phyloP scores from a whole-genome alignment of 2,113 vertebrate genomes.

The Nicator chloris region DNA sequence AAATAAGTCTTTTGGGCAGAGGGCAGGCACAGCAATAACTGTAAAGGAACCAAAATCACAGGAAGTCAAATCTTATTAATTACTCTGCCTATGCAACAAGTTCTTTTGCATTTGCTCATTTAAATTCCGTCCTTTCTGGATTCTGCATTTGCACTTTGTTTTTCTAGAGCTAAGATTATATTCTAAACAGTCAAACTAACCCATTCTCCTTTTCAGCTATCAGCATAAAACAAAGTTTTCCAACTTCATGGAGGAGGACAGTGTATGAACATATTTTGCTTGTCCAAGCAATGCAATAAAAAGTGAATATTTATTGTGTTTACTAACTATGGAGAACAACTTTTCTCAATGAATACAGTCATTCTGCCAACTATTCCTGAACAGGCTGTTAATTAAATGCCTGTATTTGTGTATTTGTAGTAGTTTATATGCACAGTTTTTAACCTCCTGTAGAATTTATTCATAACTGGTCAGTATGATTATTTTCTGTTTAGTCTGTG shows the following conservation, averaged over 20 bases:
- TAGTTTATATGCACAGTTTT: neutral
- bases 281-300: neutral
- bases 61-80: neutral
- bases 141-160: neutral
- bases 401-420: neutral
- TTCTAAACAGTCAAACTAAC: neutral
- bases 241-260: neutral
- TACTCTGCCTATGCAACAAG: neutral
- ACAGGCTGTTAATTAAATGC: neutral
- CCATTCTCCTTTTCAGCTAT: neutral
- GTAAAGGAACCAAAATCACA: neutral
- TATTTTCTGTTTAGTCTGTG: neutral
- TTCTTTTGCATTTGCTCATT: neutral
- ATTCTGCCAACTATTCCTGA: neutral
- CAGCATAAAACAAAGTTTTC: neutral
- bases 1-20: neutral
- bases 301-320: neutral
- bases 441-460: neutral
- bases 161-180: neutral
- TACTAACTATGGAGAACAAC: neutral
- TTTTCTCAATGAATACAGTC: neutral
- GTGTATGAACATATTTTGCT: neutral
- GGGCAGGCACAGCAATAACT: neutral
- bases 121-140: neutral
- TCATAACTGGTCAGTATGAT: constrained; percentile 15